A percentile compares a stretch with the other conserved stretches of the same genome.
These are phyloP conservation scores for Eulemur mongoz DNA, from an alignment of 2,797 vertebrate genomes.

Conservation along the genomic window DNA sequence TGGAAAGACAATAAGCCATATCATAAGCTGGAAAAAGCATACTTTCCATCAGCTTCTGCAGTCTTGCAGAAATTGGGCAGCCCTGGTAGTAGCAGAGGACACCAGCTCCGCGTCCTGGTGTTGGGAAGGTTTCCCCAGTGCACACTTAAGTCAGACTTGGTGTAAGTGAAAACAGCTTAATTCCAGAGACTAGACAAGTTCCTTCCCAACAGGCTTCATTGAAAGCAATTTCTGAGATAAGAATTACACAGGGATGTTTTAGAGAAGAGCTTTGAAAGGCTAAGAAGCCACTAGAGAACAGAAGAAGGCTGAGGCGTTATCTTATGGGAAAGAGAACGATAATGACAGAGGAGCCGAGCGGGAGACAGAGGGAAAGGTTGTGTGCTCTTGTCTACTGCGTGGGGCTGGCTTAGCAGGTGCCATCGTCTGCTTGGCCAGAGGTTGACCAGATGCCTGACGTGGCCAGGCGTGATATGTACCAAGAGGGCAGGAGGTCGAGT, in stretches of 20 bases:
- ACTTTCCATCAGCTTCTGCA: neutral
- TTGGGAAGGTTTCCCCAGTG: neutral
- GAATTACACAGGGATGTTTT: neutral
- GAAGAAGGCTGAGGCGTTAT: neutral
- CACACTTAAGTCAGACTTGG: neutral
- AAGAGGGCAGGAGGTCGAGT: neutral
- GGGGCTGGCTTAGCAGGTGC: neutral
- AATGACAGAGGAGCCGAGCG: neutral
- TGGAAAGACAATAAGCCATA: neutral
- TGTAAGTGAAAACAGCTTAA: neutral
- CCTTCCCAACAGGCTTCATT: neutral
- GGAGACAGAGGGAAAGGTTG: neutral
- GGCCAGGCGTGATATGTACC: neutral
- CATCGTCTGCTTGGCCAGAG: neutral
- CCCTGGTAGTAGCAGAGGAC: neutral
- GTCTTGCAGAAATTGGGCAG: neutral
- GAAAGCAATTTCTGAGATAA: neutral
- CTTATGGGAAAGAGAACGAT: neutral
- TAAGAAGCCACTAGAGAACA: neutral
- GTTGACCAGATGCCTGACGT: neutral
- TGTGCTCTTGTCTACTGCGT: neutral
- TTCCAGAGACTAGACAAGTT: neutral
- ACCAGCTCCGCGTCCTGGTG: neutral
- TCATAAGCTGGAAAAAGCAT: neutral
- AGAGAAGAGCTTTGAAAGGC: neutral